Evolutionary conservation across 2,797 vertebrate genomes (phyloP).

Genomic region (Linurgus olivaceus): DNA sequence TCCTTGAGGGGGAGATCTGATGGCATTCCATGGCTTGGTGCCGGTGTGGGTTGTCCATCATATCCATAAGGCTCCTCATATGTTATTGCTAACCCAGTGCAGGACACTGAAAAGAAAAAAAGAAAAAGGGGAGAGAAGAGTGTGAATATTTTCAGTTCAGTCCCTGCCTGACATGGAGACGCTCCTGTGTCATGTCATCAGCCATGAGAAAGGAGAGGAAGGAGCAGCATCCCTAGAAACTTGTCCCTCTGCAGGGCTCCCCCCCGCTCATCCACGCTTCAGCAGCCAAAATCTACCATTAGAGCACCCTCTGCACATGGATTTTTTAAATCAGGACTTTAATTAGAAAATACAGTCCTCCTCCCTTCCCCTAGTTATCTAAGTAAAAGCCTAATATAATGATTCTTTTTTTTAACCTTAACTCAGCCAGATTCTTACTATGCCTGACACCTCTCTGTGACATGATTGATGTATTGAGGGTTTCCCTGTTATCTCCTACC

Average conservation of each 20-base stretch:
- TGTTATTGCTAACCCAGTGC: not conserved
- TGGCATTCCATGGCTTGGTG: not conserved
- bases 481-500: not conserved
- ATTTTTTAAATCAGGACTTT: not conserved
- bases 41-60: not conserved
- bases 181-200: not conserved
- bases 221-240: not conserved
- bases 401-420: not conserved
- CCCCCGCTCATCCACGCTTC: not conserved
- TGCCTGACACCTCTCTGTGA: not conserved
- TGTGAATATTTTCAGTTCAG: rapidly evolving
- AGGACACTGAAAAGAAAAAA: not conserved
- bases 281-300: not conserved
- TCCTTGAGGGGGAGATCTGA: not conserved
- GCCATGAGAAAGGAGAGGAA: not conserved
- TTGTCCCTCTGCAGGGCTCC: not conserved
- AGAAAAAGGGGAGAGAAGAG: not conserved
- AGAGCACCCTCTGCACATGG: not conserved
- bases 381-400: not conserved
- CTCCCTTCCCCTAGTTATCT: not conserved
- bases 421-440: not conserved
- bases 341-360: not conserved
- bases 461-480: not conserved
- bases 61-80: not conserved
- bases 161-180: not conserved